Conservation (phyloP, 2,797 vertebrate species). For the Cyprinodon diabolis region DNA sequence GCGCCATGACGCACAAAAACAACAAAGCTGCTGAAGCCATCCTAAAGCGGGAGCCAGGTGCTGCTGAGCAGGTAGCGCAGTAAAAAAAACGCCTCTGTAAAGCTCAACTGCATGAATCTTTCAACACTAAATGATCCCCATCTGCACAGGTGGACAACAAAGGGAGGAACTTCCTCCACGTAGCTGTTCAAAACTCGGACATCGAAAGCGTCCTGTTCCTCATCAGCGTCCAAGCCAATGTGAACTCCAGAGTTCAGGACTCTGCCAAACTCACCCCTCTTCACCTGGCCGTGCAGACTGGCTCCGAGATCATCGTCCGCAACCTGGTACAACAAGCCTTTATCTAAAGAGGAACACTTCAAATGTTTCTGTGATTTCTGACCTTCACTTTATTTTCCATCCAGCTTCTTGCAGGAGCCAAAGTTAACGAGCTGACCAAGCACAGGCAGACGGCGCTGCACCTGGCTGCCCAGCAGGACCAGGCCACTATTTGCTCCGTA, state of each 20-base stretch:
- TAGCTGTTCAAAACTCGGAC: slow-evolving; percentile 95
- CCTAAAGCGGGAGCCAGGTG: slow-evolving; percentile 93
- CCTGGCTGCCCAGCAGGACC: slow-evolving; percentile 94
- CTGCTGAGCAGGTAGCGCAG: slow-evolving; percentile 91
- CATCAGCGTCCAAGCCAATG: slow-evolving; percentile 97
- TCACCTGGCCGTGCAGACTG: slow-evolving; percentile 96
- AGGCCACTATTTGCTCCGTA: slow-evolving; percentile 96
- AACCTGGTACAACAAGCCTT: slow-evolving; percentile 85
- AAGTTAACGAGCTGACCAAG: slow-evolving; percentile 97
- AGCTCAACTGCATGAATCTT: background rate
- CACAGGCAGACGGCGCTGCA: slow-evolving; percentile 97
- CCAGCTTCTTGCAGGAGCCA: slow-evolving; percentile 96
- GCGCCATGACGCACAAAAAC: slow-evolving; percentile 98
- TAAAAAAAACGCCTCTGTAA: background rate
- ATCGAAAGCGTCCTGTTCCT: slow-evolving; percentile 98
- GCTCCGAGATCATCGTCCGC: slow-evolving; percentile 97
- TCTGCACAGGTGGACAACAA: slow-evolving; percentile 93
- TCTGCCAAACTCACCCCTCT: slow-evolving; percentile 94
- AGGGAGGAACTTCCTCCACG: slow-evolving; percentile 95
- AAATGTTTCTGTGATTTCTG: background rate
- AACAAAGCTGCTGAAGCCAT: slow-evolving; percentile 98
- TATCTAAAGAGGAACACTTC: background rate
- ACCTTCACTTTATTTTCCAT: slow-evolving; percentile 9
- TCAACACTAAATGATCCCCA: slow-evolving; percentile 2
- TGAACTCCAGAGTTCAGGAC: slow-evolving; percentile 97